Conservation (phyloP, 2,797 vertebrate species). For the Philypnodon macrostomus region DNA sequence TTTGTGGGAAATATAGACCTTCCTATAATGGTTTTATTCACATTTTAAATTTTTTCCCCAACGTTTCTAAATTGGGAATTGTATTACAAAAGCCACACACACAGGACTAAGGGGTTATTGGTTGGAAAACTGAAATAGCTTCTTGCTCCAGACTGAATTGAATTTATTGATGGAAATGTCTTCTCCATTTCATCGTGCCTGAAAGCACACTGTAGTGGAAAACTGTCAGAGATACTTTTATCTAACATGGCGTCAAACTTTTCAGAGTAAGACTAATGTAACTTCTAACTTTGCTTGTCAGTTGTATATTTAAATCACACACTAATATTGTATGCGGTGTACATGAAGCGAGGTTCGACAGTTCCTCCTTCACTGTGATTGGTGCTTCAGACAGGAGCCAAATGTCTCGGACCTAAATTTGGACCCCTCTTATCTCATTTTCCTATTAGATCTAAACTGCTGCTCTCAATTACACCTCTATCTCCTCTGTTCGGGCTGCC, state of each 20-base stretch:
- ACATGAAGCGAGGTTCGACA: slow-evolving; percentile 5
- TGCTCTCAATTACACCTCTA: slow-evolving; percentile 69
- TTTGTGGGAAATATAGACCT: too few species aligned
- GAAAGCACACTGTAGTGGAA: slow-evolving; percentile 10
- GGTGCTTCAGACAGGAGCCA: slow-evolving; percentile 44
- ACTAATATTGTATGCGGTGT: too few species aligned
- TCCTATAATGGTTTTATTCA: too few species aligned
- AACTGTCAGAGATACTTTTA: slow-evolving; percentile 15
- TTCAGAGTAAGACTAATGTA: too few species aligned
- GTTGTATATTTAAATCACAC: slow-evolving; percentile 31
- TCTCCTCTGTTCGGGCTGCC: slow-evolving; percentile 42
- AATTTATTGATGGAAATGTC: slow-evolving; percentile 22
- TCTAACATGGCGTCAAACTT: slow-evolving; percentile 25
- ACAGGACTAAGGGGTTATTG: slow-evolving; percentile 7
- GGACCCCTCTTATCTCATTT: slow-evolving; percentile 72
- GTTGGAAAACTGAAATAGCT: slow-evolving; percentile 25
- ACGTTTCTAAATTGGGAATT: too few species aligned
- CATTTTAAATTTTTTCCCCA: too few species aligned
- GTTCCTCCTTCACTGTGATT: slow-evolving; percentile 22
- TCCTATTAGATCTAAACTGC: slow-evolving; percentile 72
- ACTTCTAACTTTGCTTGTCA: slow-evolving; percentile 4
- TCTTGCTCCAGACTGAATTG: slow-evolving; percentile 19
- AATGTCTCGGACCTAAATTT: slow-evolving; percentile 60
- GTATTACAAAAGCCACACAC: neutral
- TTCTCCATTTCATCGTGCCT: slow-evolving; percentile 26